Conservation (phyloP, 92 coral and sea anemone genomes). For the Palythoa heliodiscus region DNA sequence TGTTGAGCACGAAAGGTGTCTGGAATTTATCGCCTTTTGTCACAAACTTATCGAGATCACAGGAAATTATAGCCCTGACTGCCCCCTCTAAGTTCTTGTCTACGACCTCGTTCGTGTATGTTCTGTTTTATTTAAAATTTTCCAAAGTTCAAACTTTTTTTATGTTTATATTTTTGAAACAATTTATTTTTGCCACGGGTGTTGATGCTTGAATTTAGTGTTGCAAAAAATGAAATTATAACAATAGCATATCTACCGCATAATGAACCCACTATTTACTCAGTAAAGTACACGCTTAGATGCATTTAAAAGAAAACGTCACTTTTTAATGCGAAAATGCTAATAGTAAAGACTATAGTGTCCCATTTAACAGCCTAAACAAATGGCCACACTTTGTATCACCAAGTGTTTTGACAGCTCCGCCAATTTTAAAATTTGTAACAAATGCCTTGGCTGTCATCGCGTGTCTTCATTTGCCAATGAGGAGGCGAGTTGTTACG, state of each 20-base stretch:
- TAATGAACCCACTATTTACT: constrained; percentile 98
- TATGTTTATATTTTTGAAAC: constrained; percentile 14
- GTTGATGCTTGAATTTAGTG: constrained; percentile 52
- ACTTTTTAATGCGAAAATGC: constrained; percentile 95
- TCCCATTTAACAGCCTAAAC: constrained; percentile 99
- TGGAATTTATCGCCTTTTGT: constrained; percentile 81
- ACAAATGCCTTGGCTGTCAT: constrained; percentile 99
- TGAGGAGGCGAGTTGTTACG: constrained; percentile 97
- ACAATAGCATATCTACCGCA: constrained; percentile 72
- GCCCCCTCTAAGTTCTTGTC: constrained; percentile 83
- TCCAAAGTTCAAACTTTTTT: constrained; percentile 56
- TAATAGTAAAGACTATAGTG: constrained; percentile 97
- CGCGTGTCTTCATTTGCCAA: constrained; percentile 99
- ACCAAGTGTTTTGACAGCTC: constrained; percentile 99
- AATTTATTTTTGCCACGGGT: constrained; percentile 9
- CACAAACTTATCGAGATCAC: constrained; percentile 86
- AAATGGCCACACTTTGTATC: constrained; percentile 99
- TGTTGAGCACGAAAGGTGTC: constrained; percentile 66
- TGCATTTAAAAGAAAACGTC: constrained; percentile 97
- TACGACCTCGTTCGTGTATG: constrained; percentile 67
- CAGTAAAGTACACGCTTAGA: constrained; percentile 98
- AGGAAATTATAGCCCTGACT: constrained; percentile 79
- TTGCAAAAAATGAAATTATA: constrained; percentile 88
- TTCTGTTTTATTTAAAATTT: constrained; percentile 76
- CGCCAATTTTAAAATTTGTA: constrained; percentile 99